Percentiles rank a stretch among this genome's conserved stretches.
Evolutionary conservation across 2,888 invertebrate species (phyloP).

Genomic region (Eupithecia tripunctaria): DNA sequence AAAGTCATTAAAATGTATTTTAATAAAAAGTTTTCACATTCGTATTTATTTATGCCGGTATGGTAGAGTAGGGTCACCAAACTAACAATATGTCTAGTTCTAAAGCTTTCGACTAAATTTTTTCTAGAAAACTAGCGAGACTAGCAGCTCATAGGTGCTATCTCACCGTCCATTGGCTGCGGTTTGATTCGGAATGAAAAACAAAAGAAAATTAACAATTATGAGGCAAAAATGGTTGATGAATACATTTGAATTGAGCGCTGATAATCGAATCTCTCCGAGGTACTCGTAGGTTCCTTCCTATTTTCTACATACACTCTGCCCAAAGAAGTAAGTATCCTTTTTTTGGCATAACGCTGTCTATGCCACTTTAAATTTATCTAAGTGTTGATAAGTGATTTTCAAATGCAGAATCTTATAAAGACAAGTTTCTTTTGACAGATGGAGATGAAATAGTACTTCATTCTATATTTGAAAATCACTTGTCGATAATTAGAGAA

Average conservation of each 20-base stretch:
- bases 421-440: too few species aligned
- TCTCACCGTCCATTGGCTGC: not conserved
- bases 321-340: too few species aligned
- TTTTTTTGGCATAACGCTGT: too few species aligned
- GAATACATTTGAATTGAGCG: not conserved
- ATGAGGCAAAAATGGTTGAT: not conserved
- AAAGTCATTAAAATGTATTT: not conserved
- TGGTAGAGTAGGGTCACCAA: not conserved
- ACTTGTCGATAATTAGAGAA: too few species aligned
- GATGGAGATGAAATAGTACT: too few species aligned
- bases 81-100: not conserved
- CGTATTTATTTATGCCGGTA: not conserved
- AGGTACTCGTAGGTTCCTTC: too few species aligned
- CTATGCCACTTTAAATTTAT: too few species aligned
- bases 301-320: too few species aligned
- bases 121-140: not conserved
- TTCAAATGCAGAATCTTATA: too few species aligned
- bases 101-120: not conserved
- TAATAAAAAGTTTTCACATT: not conserved
- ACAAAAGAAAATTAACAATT: not conserved
- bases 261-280: not conserved
- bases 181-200: not conserved
- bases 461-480: too few species aligned
- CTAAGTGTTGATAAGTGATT: too few species aligned
- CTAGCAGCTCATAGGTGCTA: not conserved